A percentile compares a stretch with the other conserved stretches of the same genome.
Conservation (phyloP, 2,888 invertebrate species). For the Pelosia muscerda region DNA sequence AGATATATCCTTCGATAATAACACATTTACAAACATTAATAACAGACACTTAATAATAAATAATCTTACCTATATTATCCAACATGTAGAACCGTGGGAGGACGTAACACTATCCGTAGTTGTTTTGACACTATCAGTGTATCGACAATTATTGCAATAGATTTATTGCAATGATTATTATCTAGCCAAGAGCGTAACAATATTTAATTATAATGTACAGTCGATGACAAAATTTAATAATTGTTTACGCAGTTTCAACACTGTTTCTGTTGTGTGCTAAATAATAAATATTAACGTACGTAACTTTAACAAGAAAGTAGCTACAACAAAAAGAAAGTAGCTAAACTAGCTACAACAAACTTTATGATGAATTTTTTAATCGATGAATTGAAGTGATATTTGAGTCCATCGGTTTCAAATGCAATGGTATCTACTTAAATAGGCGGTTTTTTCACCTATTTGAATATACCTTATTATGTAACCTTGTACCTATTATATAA, state of each 20-base stretch:
- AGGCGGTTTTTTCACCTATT: too few relatives aligned
- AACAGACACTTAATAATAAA: background rate
- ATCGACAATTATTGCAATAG: constrained; percentile 39
- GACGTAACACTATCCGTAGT: constrained; percentile 34
- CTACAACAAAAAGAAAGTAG: too few relatives aligned
- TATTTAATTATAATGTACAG: constrained; percentile 35
- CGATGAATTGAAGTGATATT: too few relatives aligned
- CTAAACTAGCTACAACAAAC: too few relatives aligned
- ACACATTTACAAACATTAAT: background rate
- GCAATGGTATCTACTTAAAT: too few relatives aligned
- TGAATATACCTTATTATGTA: too few relatives aligned
- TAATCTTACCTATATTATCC: constrained; percentile 6
- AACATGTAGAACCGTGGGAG: constrained; percentile 15
- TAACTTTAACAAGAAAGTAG: too few relatives aligned
- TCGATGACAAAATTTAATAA: constrained; percentile 6
- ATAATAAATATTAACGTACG: too few relatives aligned
- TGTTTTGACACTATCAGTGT: constrained; percentile 38
- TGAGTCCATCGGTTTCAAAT: too few relatives aligned
- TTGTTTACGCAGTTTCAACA: background rate
- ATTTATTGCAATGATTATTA: constrained; percentile 41
- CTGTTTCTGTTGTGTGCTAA: background rate
- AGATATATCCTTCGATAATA: background rate
- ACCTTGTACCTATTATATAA: too few relatives aligned
- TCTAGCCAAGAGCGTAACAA: constrained; percentile 24
- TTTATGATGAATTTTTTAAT: too few relatives aligned